Base-by-base conservation (phyloP, 2,888 invertebrate genomes). In the Eilema caniola region DNA sequence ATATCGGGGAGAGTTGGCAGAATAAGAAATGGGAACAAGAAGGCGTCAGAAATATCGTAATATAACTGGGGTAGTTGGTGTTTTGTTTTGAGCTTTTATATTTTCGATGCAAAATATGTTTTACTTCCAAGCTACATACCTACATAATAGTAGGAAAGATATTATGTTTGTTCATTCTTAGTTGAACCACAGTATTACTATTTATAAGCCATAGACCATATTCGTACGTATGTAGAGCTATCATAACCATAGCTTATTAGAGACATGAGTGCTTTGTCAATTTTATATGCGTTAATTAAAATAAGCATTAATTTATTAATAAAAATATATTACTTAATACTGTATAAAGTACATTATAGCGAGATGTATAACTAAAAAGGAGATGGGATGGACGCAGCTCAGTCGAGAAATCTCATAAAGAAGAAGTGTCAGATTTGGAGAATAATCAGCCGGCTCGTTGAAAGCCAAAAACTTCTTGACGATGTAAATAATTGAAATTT, bases 21-120 rank as follows among this genome's bases (percentile, higher is more conserved):
- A 74, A 76, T 77, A 76, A 80, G 74, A 79, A 81, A 81, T 73
- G 65, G 67, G 71, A 77, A 72, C 66, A 75, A 73, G 66, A 67
- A 71, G 66, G 69, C 31, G 72, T 70, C 62, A 69, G 71, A 71
- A 71, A 63, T 75, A 66, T 76, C 69, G 66, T 76, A 75, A 79
- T 76, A 74, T 79, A 33, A 53, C 65, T 59, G 41, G 62, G 57
- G 60, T 63, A 67, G 63, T 67, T 71, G 67, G 60, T 71, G 62
- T 63, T 71, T 33, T 63, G 67, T 59, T 37, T 23, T 2, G 25
- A 24, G 64, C 63, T 66, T 62, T 62, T 37, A 62, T 62, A 66
- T 66, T 66, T 28, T 41, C 62, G 25, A 53, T 61, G 57, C 25
- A 61, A 66, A 56, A 62, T 70, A 62, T 66, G 62, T n/a, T 62